Conservation (phyloP, 1,140 invertebrate species). For the Musca domestica region DNA sequence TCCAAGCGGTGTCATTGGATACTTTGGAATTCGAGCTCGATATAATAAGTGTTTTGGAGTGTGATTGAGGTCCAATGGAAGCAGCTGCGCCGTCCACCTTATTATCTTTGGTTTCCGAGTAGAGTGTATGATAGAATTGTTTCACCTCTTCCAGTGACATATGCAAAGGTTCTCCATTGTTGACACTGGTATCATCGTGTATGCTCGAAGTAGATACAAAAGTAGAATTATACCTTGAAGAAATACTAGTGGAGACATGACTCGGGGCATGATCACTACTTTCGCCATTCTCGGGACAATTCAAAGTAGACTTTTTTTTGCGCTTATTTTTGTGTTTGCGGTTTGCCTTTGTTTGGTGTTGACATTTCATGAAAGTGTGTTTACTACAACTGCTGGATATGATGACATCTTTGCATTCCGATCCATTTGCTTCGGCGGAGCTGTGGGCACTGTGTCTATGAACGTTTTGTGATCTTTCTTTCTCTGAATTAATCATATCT, state of each 20-base stretch:
- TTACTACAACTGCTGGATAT: neutral
- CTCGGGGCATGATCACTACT: neutral
- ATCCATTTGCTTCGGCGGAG: neutral
- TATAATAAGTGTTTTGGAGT: neutral
- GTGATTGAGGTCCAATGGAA: too few species aligned
- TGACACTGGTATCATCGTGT: slow-evolving; percentile 3
- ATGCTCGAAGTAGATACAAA: slow-evolving; percentile 8
- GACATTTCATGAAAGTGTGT: slow-evolving; percentile 8
- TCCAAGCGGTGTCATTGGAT: slow-evolving; percentile 48
- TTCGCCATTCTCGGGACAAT: slow-evolving; percentile 17
- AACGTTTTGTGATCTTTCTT: neutral
- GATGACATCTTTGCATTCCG: neutral
- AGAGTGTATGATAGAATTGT: slow-evolving; percentile 74
- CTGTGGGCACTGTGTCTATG: neutral
- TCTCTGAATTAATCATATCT: slow-evolving; percentile 62
- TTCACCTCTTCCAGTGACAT: slow-evolving; percentile 83
- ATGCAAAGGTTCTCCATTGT: slow-evolving; percentile 68
- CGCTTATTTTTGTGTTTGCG: slow-evolving; percentile 46
- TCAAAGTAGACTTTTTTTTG: slow-evolving; percentile 38
- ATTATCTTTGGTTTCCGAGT: slow-evolving; percentile 59
- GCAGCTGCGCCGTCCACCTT: too few species aligned
- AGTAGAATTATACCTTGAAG: slow-evolving; percentile 14
- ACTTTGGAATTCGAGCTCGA: slow-evolving; percentile 29
- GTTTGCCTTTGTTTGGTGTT: slow-evolving; percentile 39
- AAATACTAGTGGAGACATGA: slow-evolving; percentile 1